Base-by-base conservation (phyloP, 2,797 vertebrate species). In the Sitta carolinensis region DNA sequence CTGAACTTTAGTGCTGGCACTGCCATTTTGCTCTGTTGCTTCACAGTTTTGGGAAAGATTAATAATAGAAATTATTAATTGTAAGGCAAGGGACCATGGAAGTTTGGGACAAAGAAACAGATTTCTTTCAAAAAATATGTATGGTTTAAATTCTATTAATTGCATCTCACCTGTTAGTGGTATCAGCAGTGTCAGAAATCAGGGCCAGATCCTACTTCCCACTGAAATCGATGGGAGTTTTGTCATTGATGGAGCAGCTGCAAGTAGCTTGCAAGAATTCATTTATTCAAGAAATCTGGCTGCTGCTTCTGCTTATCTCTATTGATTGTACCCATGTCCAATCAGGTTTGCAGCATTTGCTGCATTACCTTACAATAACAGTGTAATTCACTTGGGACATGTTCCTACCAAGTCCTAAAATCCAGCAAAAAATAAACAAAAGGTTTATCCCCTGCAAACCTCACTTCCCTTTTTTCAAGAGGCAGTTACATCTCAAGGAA, bases 291-390 rank as follows among this genome's bases (percentile, higher is more conserved):
- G 94, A 93, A 88, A 96, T 94, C 89, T 88, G 42, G 55, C 92
- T 96, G 76, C 89, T 97, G 76, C 95, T 94, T 93, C 91, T 96
- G 95, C 91, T 97, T 94, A 94, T 96, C 95, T 94, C 69, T 95
- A 91, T 97, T 87, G 91, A 92, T 93, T 81, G 85, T 48, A 76
- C 59, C 94, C 59, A 32, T 91, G 89, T 94, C 94, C 91, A 96
- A 86, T 79, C 94, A 92, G 91, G 94, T 81, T 69, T 93, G 91
- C 73, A 91, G 89, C 89, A 89, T 86, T 91, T 95, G 82, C 63
- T 2, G 85, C 59, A 84, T 91, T 96, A 84, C 84, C 83, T 73
- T 95, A 84, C 70, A 93, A 90, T 92, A 94, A 89, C 89, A 84
- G 58, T 17, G 51, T 36, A 95, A 96, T 73, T 96, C 93, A 79